Evolutionary conservation across 2,888 invertebrate species (phyloP).

Genomic region (Axea sp.): DNA sequence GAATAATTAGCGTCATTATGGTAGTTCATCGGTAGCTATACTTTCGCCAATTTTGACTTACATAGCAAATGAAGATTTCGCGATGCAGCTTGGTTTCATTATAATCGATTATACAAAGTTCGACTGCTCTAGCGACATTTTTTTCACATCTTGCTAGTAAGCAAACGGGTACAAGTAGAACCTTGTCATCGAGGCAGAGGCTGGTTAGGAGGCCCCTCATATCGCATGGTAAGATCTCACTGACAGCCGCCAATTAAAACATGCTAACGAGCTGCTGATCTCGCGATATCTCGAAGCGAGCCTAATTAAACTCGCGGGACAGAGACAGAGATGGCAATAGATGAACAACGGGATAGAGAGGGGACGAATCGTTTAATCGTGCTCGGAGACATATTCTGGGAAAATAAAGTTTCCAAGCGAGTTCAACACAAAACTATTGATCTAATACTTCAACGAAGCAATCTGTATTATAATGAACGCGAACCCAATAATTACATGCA

Average conservation of each 20-base stretch:
- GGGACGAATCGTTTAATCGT: constrained; percentile 58
- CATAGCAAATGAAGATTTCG: constrained; percentile 52
- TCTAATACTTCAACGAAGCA: constrained; percentile 56
- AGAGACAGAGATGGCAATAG: constrained; percentile 53
- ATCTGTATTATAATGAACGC: constrained; percentile 61
- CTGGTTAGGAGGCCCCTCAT: constrained; percentile 72
- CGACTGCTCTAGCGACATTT: constrained; percentile 57
- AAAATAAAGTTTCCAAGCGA: constrained; percentile 57
- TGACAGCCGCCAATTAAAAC: constrained; percentile 79
- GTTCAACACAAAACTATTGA: constrained; percentile 60
- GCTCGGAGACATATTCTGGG: constrained; percentile 61
- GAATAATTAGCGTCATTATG: neutral
- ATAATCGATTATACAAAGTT: constrained; percentile 59
- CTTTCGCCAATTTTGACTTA: constrained; percentile 18
- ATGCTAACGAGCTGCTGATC: constrained; percentile 79
- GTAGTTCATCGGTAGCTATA: constrained; percentile 13
- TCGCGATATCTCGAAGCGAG: constrained; percentile 74
- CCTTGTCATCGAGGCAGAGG: constrained; percentile 71
- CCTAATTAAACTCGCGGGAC: constrained; percentile 77
- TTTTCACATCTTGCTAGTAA: constrained; percentile 63
- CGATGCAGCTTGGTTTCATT: constrained; percentile 30
- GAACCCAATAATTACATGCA: constrained; percentile 53
- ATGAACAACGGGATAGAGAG: constrained; percentile 53
- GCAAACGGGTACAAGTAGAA: constrained; percentile 69
- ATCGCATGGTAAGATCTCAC: constrained; percentile 75